phyloP scores from a whole-genome alignment of 2,888 invertebrate genomes.

The Cotesia congregata region DNA sequence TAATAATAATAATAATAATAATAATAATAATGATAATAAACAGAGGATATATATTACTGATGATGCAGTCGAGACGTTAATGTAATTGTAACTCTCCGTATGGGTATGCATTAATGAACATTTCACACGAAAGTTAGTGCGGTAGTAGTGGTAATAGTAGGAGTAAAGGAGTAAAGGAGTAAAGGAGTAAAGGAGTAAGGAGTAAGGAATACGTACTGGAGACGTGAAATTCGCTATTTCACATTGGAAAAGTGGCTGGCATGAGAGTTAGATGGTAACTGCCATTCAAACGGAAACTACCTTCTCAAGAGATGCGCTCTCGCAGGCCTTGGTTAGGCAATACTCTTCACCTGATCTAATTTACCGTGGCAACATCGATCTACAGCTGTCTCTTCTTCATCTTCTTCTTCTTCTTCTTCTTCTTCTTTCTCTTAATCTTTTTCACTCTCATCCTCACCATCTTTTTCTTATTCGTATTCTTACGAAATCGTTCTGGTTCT shows the following conservation, averaged over 20 bases:
- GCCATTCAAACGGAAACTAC: constrained; percentile 22
- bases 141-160: background rate
- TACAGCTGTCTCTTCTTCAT: constrained; percentile 57
- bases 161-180: no score
- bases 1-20: background rate
- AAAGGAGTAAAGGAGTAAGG: no score
- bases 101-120: constrained; percentile 16
- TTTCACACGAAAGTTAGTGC: constrained; percentile 24
- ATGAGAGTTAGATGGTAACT: constrained; percentile 30
- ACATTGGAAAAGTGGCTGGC: constrained; percentile 38
- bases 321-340: constrained; percentile 55
- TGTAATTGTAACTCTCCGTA: background rate
- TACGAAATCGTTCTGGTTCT: constrained; percentile 30
- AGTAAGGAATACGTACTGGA: background rate
- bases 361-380: constrained; percentile 67
- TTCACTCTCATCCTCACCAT: constrained; percentile 9
- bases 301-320: constrained; percentile 27
- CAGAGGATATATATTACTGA: background rate
- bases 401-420: constrained; percentile 21
- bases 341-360: constrained; percentile 67
- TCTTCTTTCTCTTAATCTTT: constrained; percentile 26
- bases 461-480: background rate
- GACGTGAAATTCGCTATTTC: constrained; percentile 36
- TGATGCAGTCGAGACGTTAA: constrained; percentile 16
- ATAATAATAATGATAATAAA: constrained; percentile 24